Evolutionary conservation across 2,113 vertebrate genomes (phyloP).

Genomic region (Micronycteris hirsuta): DNA sequence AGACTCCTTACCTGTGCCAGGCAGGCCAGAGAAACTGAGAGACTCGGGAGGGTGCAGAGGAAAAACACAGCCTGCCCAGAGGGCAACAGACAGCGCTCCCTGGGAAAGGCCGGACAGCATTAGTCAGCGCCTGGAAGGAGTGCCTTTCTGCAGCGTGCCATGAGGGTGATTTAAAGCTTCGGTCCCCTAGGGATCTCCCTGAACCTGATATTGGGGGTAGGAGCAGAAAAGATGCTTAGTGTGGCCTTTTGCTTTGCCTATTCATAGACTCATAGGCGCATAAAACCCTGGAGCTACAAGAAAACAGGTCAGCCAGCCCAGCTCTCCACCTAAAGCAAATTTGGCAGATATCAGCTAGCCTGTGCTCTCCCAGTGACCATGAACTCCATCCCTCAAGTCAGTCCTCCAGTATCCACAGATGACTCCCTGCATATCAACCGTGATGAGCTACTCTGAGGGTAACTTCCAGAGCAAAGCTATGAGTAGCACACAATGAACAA

Average conservation of each 20-base stretch:
- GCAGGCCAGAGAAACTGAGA: not conserved
- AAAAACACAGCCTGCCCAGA: not conserved
- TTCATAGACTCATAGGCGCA: not conserved
- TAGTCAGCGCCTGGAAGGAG: not conserved
- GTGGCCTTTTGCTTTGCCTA: slow-evolving; percentile 13
- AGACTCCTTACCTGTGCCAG: not conserved
- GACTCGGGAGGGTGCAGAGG: not conserved
- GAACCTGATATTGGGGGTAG: not conserved
- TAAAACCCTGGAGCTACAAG: not conserved
- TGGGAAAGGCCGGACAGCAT: not conserved
- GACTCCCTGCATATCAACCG: not conserved
- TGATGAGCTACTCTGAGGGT: not conserved
- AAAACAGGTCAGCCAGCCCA: not conserved
- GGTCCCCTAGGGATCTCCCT: not conserved
- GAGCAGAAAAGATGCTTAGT: not conserved
- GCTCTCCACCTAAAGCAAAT: not conserved
- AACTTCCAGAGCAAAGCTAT: not conserved
- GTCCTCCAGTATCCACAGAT: not conserved
- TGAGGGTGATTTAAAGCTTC: not conserved
- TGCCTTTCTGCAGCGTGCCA: accelerated
- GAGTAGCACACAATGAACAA: not conserved
- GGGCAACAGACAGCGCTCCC: not conserved
- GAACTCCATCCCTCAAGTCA: not conserved
- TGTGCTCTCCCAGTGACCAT: not conserved
- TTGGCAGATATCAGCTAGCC: not conserved